These are phyloP conservation scores for Eueremaeus valkanovi DNA, from an alignment of 2,888 invertebrate species.

Conservation along the genomic window DNA sequence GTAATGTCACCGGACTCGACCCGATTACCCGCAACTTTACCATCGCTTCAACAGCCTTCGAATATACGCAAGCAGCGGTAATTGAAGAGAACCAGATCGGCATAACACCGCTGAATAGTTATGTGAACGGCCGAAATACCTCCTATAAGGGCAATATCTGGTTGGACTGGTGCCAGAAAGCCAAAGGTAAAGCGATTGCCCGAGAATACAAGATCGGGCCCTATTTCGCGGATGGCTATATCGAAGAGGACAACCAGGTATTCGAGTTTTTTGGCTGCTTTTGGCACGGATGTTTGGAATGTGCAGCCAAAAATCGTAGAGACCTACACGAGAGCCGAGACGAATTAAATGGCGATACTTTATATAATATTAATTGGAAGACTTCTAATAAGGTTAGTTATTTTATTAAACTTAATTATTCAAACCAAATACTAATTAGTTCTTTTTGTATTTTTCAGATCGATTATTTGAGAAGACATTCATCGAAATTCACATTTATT, in stretches of 20 bases:
- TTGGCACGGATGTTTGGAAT: constrained; percentile 31
- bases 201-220: constrained; percentile 20
- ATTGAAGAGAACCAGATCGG: not conserved
- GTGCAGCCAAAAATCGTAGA: not conserved
- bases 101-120: not conserved
- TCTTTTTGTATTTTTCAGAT: too few species aligned
- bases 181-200: not conserved
- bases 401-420: too few species aligned
- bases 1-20: not conserved
- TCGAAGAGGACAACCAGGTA: not conserved
- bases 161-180: constrained; percentile 24
- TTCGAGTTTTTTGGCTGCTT: constrained; percentile 36
- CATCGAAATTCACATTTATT: not conserved
- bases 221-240: constrained; percentile 36
- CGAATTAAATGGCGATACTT: too few species aligned
- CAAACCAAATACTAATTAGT: too few species aligned
- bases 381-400: too few species aligned
- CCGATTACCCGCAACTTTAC: constrained; percentile 42
- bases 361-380: too few species aligned
- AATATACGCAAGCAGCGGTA: not conserved
- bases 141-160: constrained; percentile 20
- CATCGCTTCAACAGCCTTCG: constrained; percentile 16
- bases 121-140: not conserved
- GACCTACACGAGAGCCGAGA: not conserved
- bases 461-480: too few species aligned